phyloP scores from a whole-genome alignment of 2,113 vertebrate genomes.

The Hoplias malabaricus region DNA sequence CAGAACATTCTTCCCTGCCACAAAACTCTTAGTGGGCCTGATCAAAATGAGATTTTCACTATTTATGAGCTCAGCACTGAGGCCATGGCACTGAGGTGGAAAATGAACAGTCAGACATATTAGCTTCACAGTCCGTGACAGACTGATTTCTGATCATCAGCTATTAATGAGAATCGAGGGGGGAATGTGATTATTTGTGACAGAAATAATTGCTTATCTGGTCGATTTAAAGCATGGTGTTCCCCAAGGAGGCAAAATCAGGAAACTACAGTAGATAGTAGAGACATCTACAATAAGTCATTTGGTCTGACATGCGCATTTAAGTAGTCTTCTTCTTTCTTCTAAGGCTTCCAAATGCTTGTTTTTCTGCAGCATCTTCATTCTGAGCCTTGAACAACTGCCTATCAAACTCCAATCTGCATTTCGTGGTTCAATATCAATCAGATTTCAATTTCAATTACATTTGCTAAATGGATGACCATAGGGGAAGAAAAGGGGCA shows the following conservation, averaged over 20 bases:
- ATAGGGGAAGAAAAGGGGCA: conserved; percentile 10
- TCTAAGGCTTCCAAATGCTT: too few relatives aligned
- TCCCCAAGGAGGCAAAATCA: conserved; percentile 39
- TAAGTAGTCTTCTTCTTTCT: background rate
- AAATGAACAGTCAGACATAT: conserved; percentile 4
- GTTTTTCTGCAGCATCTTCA: background rate
- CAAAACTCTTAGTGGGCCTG: conserved; percentile 24
- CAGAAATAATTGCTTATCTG: background rate
- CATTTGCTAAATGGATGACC: background rate
- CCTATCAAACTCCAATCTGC: background rate
- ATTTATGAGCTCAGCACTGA: conserved; percentile 33
- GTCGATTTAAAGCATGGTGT: conserved; percentile 15
- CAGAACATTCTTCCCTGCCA: background rate
- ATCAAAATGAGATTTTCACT: conserved; percentile 43
- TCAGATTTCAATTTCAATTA: background rate
- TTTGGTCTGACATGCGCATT: too few relatives aligned
- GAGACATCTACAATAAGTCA: too few relatives aligned
- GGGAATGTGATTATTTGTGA: background rate
- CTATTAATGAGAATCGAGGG: background rate
- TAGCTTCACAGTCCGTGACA: conserved; percentile 17
- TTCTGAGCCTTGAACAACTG: background rate
- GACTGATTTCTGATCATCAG: background rate
- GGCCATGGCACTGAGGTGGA: background rate
- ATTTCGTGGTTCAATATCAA: conserved; percentile 1
- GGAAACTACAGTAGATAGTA: too few relatives aligned